phyloP scores from a whole-genome alignment of 2,113 vertebrate genomes.

The Empidonax alnorum region DNA sequence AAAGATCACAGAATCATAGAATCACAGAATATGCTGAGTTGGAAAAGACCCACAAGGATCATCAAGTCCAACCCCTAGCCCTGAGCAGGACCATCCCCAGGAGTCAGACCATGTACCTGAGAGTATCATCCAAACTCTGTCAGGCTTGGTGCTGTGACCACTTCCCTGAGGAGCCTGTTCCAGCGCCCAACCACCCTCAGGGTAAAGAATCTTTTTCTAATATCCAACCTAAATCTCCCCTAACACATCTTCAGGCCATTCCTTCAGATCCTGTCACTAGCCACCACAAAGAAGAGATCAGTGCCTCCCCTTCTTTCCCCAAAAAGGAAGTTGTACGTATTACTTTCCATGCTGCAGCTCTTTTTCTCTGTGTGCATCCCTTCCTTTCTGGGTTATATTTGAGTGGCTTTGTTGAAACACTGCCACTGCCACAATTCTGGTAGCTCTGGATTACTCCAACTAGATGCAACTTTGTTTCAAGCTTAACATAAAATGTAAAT shows the following conservation, averaged over 20 bases:
- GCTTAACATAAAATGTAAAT: neutral
- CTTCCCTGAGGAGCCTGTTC: neutral
- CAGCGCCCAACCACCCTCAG: neutral
- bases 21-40: neutral
- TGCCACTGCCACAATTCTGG: neutral
- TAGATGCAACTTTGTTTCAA: neutral
- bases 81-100: neutral
- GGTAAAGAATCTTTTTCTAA: neutral
- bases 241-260: neutral
- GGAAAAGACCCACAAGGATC: neutral
- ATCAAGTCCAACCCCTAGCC: neutral
- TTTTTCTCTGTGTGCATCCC: neutral
- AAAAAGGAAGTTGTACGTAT: neutral
- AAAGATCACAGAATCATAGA: neutral
- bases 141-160: neutral
- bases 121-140: neutral
- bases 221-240: neutral
- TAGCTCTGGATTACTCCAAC: neutral
- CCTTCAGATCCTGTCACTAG: neutral
- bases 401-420: neutral
- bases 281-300: neutral
- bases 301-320: neutral
- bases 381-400: neutral
- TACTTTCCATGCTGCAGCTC: neutral
- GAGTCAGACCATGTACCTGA: neutral